These are phyloP conservation scores for Aphis craccivora DNA, from an alignment of 1,140 invertebrate species.

Conservation along the genomic window DNA sequence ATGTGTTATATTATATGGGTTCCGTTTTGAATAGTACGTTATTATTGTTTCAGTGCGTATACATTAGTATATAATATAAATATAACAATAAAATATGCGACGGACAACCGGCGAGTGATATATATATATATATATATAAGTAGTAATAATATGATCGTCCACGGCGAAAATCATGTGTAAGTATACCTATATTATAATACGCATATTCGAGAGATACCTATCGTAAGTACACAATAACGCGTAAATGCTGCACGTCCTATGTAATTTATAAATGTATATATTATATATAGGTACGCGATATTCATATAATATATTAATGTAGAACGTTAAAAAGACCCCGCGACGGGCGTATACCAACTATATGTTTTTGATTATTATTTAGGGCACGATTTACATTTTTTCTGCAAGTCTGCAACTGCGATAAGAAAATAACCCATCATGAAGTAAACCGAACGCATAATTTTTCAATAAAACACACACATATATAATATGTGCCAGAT, in stretches of 20 bases:
- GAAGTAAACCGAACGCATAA: background rate
- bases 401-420: background rate
- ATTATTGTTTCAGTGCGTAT: background rate
- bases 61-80: background rate
- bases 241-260: background rate
- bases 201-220: background rate
- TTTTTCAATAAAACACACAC: background rate
- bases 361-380: background rate
- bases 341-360: background rate
- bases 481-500: background rate
- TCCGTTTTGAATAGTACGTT: background rate
- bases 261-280: too few species aligned
- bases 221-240: conserved; percentile 2
- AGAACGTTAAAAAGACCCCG: background rate
- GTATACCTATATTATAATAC: background rate
- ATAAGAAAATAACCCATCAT: background rate
- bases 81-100: background rate
- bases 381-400: background rate
- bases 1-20: background rate
- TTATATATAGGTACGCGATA: background rate
- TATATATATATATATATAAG: background rate
- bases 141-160: background rate
- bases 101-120: background rate
- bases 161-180: background rate
- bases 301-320: background rate